Base-by-base conservation (phyloP, 2,888 invertebrate species). In the Luperina testacea region DNA sequence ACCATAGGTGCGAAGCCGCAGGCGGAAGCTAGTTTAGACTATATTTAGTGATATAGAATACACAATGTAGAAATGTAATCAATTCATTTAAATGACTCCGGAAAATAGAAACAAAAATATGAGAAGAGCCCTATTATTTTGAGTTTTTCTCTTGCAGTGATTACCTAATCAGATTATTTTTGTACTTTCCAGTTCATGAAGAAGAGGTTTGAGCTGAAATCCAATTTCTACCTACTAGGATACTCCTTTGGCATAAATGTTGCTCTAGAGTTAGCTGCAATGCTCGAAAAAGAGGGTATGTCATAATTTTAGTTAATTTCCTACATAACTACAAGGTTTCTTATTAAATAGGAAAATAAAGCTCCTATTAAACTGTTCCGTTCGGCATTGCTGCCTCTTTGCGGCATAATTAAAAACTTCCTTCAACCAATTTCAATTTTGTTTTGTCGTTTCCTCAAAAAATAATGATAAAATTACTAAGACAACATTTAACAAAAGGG, bases 261-360 rank as follows among this genome's bases (percentile, higher is more conserved):
- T 53, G 94, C 94, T 24, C 83, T 95, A 48, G 94, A 95, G 77
- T 77, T 95, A 61, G 94, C 95, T 20, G 90, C 90, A 0, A 75
- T 94, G 59, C 87, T 95, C 68, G 94, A 94, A 84, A 91, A 90
- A 85, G 93, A 95, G 90, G 94, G 94, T 94, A 92, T 32, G 86
- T 63, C 95, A 63, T 72, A 53, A 67, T 68, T 71, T 71, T 51
- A 27, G 17, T 57, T 51, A 38, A 72, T 45, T 67, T 27, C 11
- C 11, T 57, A 57, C 24, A 4, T 15, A 20, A 38, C 27, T 13
- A 20, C 20, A n/a, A 48, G 61, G 45, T 65, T 79, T 24, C 15
- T 48, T n/a, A 8, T 15, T 48, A 15, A 67, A 57, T 65, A 63
- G 2, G 24, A 57, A 48, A 75, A 72, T 72, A 65, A 45, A 79